Evolutionary conservation across 35 echinoderm and acorn worm species (phyloP), one percentile per base, ranked within the genome.

Genomic region (Amphiura filiformis): DNA sequence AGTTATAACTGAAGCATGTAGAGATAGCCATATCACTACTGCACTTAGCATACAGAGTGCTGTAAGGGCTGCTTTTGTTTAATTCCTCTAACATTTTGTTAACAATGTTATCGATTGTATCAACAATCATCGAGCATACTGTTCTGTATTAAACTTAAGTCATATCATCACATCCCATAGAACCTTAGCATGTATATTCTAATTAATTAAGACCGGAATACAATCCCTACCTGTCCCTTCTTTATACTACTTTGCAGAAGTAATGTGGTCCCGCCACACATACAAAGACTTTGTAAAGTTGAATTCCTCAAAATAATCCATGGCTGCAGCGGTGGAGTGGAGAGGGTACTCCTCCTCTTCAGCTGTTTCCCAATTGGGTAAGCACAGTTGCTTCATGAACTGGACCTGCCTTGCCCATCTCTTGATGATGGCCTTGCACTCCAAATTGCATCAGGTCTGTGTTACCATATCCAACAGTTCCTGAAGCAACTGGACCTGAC

Each of bases 191-290:
- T 9, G 41, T 47, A n/a, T n/a, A 47, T 47, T 47, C 4, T 9
- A 47, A 4, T 47, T 47, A n/a, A n/a, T 52, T 52, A 52, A 52
- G 7, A n/a, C 26, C 3, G 17, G 26, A 70, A 2, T 30, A 70
- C 44, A 52, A 52, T 20, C 2, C 61, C 26, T 70, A 70, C 61
- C 61, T n/a, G 9, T 70, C 26, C 61, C 61, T 70, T 70, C 61
- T 70, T 70, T 70, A n/a, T 70, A 70, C n/a, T n/a, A n/a, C 61
- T 70, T 70, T 70, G 61, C 61, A 70, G 61, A 70, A 30, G 15
- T 70, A 4, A 70, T n/a, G 28, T 26, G 28, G 26, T 70, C 61
- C 61, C 61, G n/a, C 61, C 61, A 70, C 61, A 70, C 61, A 11
- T 70, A 5, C 26, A 70, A n/a, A 30, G 61, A 15, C 26, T n/a